These are phyloP conservation scores for Rousettus madagascariensis DNA, from an alignment of 2,797 vertebrate species.

Conservation along the genomic window DNA sequence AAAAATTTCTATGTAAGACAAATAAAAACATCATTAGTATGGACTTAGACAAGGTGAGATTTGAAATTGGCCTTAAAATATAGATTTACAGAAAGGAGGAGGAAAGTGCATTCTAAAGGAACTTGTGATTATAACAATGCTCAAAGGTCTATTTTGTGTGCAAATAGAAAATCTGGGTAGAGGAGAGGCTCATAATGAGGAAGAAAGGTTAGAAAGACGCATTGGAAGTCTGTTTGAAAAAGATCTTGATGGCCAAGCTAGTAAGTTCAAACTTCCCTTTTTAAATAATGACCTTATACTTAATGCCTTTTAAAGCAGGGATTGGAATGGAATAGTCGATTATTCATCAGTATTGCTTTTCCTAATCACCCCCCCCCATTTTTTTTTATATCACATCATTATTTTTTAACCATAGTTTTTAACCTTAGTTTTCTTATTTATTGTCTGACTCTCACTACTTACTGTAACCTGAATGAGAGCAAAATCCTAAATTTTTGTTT, in stretches of 20 bases:
- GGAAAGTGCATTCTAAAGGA: background rate
- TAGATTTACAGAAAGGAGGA: background rate
- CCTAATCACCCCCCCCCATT: background rate
- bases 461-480: background rate
- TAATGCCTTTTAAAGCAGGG: background rate
- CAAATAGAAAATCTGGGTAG: background rate
- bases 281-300: background rate
- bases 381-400: background rate
- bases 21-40: background rate
- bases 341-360: background rate
- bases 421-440: background rate
- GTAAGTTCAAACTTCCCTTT: background rate
- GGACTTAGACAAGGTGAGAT: background rate
- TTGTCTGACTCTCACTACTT: background rate
- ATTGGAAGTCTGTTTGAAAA: background rate
- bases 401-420: background rate
- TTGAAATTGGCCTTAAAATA: constrained; percentile 32
- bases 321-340: background rate
- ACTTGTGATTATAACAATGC: background rate
- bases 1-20: background rate
- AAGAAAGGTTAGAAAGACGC: background rate
- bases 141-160: background rate
- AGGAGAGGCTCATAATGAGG: background rate
- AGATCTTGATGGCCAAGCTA: background rate
- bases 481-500: background rate